A percentile compares a stretch with the other conserved stretches of the same genome.
These are phyloP conservation scores for Hydroisotoma schaefferi DNA, from an alignment of 2,888 invertebrate genomes.

Conservation along the genomic window DNA sequence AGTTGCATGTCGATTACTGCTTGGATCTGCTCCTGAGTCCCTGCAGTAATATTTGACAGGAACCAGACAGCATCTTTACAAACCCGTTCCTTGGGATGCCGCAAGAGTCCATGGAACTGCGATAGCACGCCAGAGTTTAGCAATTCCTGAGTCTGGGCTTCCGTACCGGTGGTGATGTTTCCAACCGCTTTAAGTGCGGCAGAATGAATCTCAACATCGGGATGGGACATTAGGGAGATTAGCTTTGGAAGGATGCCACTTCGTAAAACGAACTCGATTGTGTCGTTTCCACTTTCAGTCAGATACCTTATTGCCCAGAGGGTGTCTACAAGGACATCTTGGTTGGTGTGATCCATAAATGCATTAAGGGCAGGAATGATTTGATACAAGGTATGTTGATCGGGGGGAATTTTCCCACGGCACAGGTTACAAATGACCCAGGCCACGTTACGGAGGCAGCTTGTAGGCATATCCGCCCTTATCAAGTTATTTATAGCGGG, in stretches of 20 bases:
- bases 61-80: conserved; percentile 99
- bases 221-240: conserved; percentile 64
- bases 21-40: conserved; percentile 95
- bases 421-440: conserved; percentile 94
- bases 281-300: conserved; percentile 86
- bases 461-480: conserved; percentile 53
- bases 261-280: conserved; percentile 68
- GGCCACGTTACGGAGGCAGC: conserved; percentile 76
- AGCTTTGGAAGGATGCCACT: conserved; percentile 69
- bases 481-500: conserved; percentile 64
- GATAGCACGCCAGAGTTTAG: conserved; percentile 91
- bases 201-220: conserved; percentile 63
- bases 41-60: conserved; percentile 97
- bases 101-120: conserved; percentile 86
- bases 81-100: conserved; percentile 96
- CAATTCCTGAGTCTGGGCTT: conserved; percentile 89
- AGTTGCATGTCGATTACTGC: conserved; percentile 88
- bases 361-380: conserved; percentile 83
- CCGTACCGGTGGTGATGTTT: conserved; percentile 93
- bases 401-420: conserved; percentile 90
- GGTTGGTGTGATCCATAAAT: conserved; percentile 91
- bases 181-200: conserved; percentile 86
- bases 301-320: conserved; percentile 95
- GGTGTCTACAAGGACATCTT: conserved; percentile 83
- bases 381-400: conserved; percentile 69